Evolutionary conservation across 2,888 invertebrate genomes (phyloP), one percentile per base, ranked within the genome.

Genomic region (Platynereis dumerilii): DNA sequence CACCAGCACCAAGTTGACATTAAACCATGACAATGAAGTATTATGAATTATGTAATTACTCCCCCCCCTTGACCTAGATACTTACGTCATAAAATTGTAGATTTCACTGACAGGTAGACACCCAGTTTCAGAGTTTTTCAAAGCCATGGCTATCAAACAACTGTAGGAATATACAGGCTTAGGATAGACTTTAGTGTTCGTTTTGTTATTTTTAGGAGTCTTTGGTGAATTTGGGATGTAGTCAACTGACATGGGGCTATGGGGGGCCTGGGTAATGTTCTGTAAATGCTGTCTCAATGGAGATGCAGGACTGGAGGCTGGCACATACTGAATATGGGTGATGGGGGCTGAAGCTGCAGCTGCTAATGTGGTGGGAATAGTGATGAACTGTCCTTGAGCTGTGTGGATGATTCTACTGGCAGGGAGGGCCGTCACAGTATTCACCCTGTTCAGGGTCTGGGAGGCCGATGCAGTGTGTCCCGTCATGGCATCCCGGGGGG

Each of bases 151-250:
- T 81, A 98, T 98, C 72, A 98, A 88, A 86, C 97, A 98, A 66
- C 96, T 96, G 84, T 98, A 98, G 17, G 97, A 97, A 85, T 96
- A 98, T 2, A 94, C 93, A 3, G 98, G 98, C 85, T 98, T 98
- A 0, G 96, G 96, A 79, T 91, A 96, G 15, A 74, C 74, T 66
- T 78, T 79, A 44, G 78, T 77, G 68, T 26, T n/a, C 3, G 48
- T 20, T n/a, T 48, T 22, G 20, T 20, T 20, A 22, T 48, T 48
- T 48, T 48, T 48, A 10, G 48, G 48, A n/a, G 48, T 48, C 17
- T 48, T 48, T 48, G 48, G 20, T n/a, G 48, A 22, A n/a, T 48
- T n/a, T n/a, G 48, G 48, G 5, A 52, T 15, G 10, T 52, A 26
- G 26, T 52, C 22, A 5, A 24, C 3, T 52, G 22, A 26, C 53